These are phyloP conservation scores for Pantherophis guttatus DNA, from an alignment of 2,113 vertebrate genomes.

Conservation along the genomic window DNA sequence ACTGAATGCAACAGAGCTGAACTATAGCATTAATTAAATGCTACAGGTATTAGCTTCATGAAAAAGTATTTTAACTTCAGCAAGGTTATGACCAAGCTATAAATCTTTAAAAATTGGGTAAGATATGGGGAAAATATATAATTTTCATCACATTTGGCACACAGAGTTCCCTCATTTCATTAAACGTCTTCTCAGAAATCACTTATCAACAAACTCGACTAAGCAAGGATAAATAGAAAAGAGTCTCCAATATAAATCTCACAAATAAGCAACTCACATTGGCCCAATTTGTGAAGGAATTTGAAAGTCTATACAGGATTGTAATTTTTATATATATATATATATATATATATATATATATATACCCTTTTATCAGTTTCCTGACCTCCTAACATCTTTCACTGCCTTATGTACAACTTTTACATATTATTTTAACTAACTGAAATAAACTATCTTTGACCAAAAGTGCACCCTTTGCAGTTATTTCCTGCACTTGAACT, in stretches of 20 bases:
- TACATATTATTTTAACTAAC: neutral
- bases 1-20: neutral
- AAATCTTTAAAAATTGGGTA: neutral
- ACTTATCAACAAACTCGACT: neutral
- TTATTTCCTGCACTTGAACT: constrained; percentile 2
- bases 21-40: neutral
- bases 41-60: neutral
- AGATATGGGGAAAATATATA: neutral
- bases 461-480: neutral
- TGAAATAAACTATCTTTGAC: constrained; percentile 9
- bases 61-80: neutral
- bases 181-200: neutral
- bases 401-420: neutral
- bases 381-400: neutral
- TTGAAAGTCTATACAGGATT: neutral
- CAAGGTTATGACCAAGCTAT: neutral
- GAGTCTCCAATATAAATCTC: neutral
- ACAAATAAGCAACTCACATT: neutral
- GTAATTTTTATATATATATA: neutral
- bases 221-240: neutral
- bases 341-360: too few species aligned
- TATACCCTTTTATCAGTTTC: neutral
- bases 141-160: neutral
- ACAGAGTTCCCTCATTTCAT: neutral
- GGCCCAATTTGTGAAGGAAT: neutral